Evolutionary conservation across 2,113 vertebrate genomes (phyloP).

Genomic region (Mobula birostris): DNA sequence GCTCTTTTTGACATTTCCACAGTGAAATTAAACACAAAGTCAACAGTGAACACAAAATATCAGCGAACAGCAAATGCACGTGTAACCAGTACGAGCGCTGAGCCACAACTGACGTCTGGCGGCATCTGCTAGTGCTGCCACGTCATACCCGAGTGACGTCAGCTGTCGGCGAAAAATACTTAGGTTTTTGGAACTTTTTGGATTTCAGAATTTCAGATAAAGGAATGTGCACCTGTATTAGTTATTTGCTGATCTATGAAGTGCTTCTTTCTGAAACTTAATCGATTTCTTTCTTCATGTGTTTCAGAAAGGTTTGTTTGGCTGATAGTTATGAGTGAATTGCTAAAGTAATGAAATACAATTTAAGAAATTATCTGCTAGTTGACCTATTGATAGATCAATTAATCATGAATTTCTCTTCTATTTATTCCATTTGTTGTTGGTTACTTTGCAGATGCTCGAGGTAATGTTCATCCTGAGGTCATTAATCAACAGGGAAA

Average conservation of each 20-base stretch:
- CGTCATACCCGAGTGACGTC: too few relatives aligned
- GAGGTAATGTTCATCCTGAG: slow-evolving; percentile 82
- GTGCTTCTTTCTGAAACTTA: not conserved
- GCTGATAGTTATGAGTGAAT: not conserved
- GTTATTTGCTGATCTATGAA: not conserved
- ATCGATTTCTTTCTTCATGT: not conserved
- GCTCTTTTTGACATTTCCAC: too few relatives aligned
- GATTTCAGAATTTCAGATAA: too few relatives aligned
- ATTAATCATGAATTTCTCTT: not conserved
- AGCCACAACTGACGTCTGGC: too few relatives aligned
- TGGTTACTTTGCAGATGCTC: slow-evolving; percentile 67
- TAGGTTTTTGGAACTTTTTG: too few relatives aligned
- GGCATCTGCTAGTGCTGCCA: too few relatives aligned
- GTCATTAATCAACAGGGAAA: slow-evolving; percentile 89
- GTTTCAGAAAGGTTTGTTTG: not conserved
- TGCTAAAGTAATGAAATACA: not conserved
- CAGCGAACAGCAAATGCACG: too few relatives aligned
- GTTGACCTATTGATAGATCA: not conserved
- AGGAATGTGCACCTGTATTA: not conserved
- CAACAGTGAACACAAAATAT: too few relatives aligned
- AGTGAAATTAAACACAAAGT: too few relatives aligned
- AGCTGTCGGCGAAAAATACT: too few relatives aligned
- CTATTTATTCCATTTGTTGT: not conserved
- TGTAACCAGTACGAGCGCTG: too few relatives aligned
- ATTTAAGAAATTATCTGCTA: not conserved